Evolutionary conservation across 2,888 invertebrate genomes (phyloP).

Genomic region (Flexamia atlantica): DNA sequence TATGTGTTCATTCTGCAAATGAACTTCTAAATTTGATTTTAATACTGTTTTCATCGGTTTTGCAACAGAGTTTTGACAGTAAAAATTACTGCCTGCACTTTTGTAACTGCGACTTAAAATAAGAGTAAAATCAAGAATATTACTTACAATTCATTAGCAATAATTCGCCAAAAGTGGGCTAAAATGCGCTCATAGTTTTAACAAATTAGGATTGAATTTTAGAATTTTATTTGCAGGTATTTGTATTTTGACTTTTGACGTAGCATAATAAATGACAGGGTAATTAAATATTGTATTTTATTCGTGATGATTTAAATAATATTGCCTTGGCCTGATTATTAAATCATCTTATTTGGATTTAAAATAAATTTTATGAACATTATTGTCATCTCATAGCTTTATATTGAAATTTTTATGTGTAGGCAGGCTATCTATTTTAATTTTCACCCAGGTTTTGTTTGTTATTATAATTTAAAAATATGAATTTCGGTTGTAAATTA

Average conservation of each 20-base stretch:
- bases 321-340: slow-evolving; percentile 2
- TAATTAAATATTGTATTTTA: slow-evolving; percentile 47
- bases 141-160: too few species aligned
- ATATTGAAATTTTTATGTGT: too few species aligned
- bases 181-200: too few species aligned
- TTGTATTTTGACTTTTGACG: slow-evolving; percentile 24
- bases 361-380: background rate
- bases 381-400: background rate
- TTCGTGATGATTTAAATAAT: slow-evolving; percentile 18
- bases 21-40: slow-evolving; percentile 67
- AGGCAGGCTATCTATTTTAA: too few species aligned
- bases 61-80: background rate
- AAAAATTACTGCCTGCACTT: background rate
- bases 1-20: slow-evolving; percentile 65
- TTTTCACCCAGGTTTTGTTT: too few species aligned
- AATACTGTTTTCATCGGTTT: background rate
- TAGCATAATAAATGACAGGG: slow-evolving; percentile 49
- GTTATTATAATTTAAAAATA: too few species aligned
- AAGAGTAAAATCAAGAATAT: too few species aligned
- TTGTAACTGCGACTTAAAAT: too few species aligned
- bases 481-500: too few species aligned
- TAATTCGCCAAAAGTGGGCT: too few species aligned
- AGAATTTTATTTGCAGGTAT: slow-evolving; percentile 67
- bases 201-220: slow-evolving; percentile 25
- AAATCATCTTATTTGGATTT: background rate